Evolutionary conservation across 2,113 vertebrate genomes (phyloP).

Genomic region (Procavia capensis): DNA sequence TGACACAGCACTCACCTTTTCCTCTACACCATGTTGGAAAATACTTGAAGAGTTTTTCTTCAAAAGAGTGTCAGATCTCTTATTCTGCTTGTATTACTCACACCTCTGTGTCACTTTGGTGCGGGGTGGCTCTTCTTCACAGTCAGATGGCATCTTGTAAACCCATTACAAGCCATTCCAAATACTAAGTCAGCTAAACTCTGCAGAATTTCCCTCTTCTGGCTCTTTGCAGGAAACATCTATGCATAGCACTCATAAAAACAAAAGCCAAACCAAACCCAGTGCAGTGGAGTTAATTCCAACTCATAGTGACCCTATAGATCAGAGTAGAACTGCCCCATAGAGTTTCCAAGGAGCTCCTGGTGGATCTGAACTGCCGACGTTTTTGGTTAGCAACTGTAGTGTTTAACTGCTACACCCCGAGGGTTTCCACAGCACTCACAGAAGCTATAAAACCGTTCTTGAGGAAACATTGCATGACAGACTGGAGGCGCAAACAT

Average conservation of each 20-base stretch:
- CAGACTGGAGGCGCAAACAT: neutral
- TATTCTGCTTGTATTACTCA: neutral
- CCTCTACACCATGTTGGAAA: neutral
- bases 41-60: neutral
- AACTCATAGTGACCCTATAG: too few species aligned
- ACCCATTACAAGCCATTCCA: neutral
- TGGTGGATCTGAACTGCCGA: too few species aligned
- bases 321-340: too few species aligned
- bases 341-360: too few species aligned
- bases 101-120: neutral
- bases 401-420: too few species aligned
- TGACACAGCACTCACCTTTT: neutral
- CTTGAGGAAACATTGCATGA: constrained; percentile 2
- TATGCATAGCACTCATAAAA: neutral
- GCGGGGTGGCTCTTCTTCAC: neutral
- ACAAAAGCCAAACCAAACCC: too few species aligned
- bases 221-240: neutral
- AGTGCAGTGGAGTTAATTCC: too few species aligned
- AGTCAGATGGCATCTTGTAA: neutral
- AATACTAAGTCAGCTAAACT: neutral
- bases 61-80: neutral
- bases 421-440: too few species aligned
- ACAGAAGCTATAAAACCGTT: neutral
- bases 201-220: neutral
- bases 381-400: too few species aligned